Evolutionary conservation across 2,797 vertebrate genomes (phyloP).

Genomic region (Aotus griseimembra): DNA sequence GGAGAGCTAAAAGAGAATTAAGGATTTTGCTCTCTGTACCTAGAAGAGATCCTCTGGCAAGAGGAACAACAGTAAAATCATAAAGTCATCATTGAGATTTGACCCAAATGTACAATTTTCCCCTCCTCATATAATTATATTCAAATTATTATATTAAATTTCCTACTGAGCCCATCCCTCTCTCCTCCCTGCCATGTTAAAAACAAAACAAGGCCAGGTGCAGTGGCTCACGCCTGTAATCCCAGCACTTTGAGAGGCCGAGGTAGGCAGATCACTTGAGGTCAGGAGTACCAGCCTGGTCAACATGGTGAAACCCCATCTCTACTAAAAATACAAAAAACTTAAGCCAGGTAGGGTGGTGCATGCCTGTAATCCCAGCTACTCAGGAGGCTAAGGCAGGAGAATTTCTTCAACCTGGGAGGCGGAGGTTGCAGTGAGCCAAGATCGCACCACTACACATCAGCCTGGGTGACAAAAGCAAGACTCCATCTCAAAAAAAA

Average conservation of each 20-base stretch:
- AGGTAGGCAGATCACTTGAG: not conserved
- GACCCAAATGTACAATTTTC: not conserved
- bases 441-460: not conserved
- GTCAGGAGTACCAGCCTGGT: not conserved
- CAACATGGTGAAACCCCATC: not conserved
- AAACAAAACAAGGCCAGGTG: not conserved
- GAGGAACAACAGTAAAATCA: slow-evolving; percentile 3
- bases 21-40: not conserved
- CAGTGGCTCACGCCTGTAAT: not conserved
- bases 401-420: not conserved
- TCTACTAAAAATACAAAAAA: not conserved
- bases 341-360: not conserved
- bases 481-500: not conserved
- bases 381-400: not conserved
- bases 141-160: slow-evolving; percentile 33
- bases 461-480: not conserved
- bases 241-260: not conserved
- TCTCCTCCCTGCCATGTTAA: not conserved
- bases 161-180: not conserved
- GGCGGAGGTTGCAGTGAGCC: not conserved
- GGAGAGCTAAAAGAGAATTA: not conserved
- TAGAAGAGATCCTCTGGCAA: not conserved
- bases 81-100: slow-evolving; percentile 50
- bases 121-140: not conserved
- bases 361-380: not conserved